These are phyloP conservation scores for Onychomys torridus DNA, from an alignment of 2,797 vertebrate species.

Conservation along the genomic window DNA sequence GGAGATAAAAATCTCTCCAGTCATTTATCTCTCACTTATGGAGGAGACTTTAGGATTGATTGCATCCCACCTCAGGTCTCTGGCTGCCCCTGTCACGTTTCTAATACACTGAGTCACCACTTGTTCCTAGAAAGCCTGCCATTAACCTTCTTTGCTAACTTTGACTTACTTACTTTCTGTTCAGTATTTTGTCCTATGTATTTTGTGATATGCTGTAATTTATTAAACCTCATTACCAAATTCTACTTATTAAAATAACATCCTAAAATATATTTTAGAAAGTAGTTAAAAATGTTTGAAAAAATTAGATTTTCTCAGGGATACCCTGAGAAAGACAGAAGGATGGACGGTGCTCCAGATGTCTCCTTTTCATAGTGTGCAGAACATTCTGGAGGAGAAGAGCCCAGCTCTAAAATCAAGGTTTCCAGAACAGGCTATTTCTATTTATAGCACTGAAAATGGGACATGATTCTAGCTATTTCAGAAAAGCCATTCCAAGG, in stretches of 20 bases:
- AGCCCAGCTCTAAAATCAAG: slow-evolving; percentile 68
- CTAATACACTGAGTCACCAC: neutral
- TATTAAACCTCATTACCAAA: neutral
- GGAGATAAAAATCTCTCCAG: neutral
- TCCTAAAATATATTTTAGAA: slow-evolving; percentile 4
- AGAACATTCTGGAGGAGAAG: slow-evolving; percentile 61
- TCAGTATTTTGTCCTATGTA: neutral
- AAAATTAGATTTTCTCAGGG: neutral
- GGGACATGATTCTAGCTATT: slow-evolving; percentile 63
- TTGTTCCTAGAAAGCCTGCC: neutral
- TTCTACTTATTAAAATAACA: neutral
- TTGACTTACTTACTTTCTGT: neutral
- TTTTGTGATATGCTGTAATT: neutral
- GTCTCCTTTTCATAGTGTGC: slow-evolving; percentile 37
- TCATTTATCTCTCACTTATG: neutral
- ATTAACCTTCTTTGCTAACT: neutral
- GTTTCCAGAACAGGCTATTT: slow-evolving; percentile 71
- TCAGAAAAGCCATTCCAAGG: slow-evolving; percentile 64
- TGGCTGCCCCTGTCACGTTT: neutral
- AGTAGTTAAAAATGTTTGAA: neutral
- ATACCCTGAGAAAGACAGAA: neutral
- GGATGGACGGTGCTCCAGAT: neutral
- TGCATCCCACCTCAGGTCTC: neutral
- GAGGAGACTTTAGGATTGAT: neutral
- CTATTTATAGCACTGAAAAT: slow-evolving; percentile 74